Percentiles rank a stretch among this genome's conserved stretches.
These are phyloP conservation scores for Acronicta aceris DNA, from an alignment of 2,888 invertebrate genomes.

Conservation along the genomic window DNA sequence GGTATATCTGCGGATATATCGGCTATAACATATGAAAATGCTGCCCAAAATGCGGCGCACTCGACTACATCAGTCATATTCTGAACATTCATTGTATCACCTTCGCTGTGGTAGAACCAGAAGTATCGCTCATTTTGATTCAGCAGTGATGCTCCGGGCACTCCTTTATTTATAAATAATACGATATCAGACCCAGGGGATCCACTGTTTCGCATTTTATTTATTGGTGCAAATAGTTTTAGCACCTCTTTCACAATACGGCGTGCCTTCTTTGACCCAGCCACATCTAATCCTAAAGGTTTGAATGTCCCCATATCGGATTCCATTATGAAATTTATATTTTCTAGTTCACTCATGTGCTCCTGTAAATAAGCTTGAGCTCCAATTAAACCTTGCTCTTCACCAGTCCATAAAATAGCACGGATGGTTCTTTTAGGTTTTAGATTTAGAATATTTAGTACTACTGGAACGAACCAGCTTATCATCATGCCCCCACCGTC, in stretches of 20 bases:
- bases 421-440: slow-evolving; percentile 92
- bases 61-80: slow-evolving; percentile 91
- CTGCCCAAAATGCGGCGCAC: slow-evolving; percentile 93
- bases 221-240: slow-evolving; percentile 90
- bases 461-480: slow-evolving; percentile 92
- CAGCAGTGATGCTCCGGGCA: slow-evolving; percentile 92
- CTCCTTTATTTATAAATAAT: slow-evolving; percentile 89
- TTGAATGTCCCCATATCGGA: slow-evolving; percentile 95
- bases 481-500: slow-evolving; percentile 95
- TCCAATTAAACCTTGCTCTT: slow-evolving; percentile 93
- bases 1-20: slow-evolving; percentile 92
- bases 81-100: slow-evolving; percentile 93
- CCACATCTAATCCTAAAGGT: slow-evolving; percentile 92
- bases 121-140: slow-evolving; percentile 92
- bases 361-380: slow-evolving; percentile 90
- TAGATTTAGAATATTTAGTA: slow-evolving; percentile 91
- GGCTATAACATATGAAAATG: slow-evolving; percentile 92
- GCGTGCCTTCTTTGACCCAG: slow-evolving; percentile 89
- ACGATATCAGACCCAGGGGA: slow-evolving; percentile 92
- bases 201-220: slow-evolving; percentile 84
- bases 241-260: slow-evolving; percentile 92
- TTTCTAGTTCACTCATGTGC: slow-evolving; percentile 88
- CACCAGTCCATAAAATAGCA: slow-evolving; percentile 94
- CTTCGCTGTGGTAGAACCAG: slow-evolving; percentile 93
- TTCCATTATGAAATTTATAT: slow-evolving; percentile 94